Conservation (phyloP, 2,797 vertebrate species). For the Peromyscus attwateri region DNA sequence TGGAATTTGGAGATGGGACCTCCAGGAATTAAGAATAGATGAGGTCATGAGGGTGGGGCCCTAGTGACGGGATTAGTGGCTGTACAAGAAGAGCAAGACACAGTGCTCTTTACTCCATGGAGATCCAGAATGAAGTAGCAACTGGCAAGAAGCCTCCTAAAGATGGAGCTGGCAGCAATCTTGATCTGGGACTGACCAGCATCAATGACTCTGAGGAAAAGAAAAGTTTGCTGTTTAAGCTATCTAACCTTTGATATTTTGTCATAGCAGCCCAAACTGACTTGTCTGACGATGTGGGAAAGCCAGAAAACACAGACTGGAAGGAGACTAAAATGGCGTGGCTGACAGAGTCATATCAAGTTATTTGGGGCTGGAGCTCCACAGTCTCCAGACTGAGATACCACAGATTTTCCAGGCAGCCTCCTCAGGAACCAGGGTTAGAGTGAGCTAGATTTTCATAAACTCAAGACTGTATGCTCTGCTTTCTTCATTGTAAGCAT, state of each 20-base stretch:
- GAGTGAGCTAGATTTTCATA: constrained; percentile 31
- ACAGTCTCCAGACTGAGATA: constrained; percentile 30
- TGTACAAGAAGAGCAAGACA: background rate
- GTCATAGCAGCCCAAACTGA: background rate
- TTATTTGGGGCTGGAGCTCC: constrained; percentile 27
- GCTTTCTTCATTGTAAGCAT: constrained; percentile 42
- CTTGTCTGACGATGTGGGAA: background rate
- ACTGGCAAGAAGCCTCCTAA: background rate
- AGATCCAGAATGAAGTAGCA: background rate
- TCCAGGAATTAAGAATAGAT: background rate
- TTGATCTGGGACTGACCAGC: background rate
- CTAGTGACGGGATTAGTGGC: background rate
- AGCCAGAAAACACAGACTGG: background rate
- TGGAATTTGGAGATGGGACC: background rate
- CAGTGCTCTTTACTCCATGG: background rate
- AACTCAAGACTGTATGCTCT: constrained; percentile 1
- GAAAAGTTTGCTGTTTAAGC: background rate
- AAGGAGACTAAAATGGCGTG: background rate
- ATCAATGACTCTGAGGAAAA: background rate
- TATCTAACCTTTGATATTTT: background rate
- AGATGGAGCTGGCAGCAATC: background rate
- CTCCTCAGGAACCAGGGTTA: background rate
- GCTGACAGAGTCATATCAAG: background rate
- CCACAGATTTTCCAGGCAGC: constrained; percentile 22
- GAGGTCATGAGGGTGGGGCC: background rate